phyloP scores from a whole-genome alignment of 2,113 vertebrate genomes.

The Corynorhinus townsendii region DNA sequence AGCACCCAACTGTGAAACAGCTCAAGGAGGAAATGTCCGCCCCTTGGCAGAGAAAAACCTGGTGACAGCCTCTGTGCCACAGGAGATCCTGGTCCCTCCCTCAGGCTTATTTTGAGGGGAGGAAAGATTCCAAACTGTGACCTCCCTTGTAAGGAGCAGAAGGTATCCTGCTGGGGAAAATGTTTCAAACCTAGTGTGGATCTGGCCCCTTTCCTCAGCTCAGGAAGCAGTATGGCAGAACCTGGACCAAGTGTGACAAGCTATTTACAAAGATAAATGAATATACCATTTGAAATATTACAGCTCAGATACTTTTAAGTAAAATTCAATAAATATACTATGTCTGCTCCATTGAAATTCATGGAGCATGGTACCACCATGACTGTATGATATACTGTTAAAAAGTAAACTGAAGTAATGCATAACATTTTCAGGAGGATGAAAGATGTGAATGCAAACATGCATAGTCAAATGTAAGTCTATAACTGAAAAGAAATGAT shows the following conservation, averaged over 20 bases:
- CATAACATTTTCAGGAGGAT: constrained; percentile 58
- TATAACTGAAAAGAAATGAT: background rate
- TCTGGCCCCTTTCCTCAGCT: constrained; percentile 74
- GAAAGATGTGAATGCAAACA: constrained; percentile 30
- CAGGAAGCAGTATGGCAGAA: constrained; percentile 70
- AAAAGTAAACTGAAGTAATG: constrained; percentile 55
- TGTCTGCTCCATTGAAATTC: constrained; percentile 67
- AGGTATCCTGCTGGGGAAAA: constrained; percentile 73
- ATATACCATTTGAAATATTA: constrained; percentile 73
- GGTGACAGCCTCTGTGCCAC: constrained; percentile 77
- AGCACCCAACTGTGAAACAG: constrained; percentile 52
- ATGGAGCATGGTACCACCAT: constrained; percentile 61
- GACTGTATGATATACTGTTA: constrained; percentile 62
- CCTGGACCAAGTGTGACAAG: constrained; percentile 33
- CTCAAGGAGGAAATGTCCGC: constrained; percentile 68
- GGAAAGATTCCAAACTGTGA: constrained; percentile 74
- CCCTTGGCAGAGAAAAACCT: constrained; percentile 75
- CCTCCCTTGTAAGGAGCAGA: constrained; percentile 64
- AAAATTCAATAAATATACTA: constrained; percentile 65
- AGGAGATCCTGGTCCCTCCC: constrained; percentile 74
- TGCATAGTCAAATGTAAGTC: background rate
- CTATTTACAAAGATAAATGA: constrained; percentile 65
- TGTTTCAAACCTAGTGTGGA: constrained; percentile 70
- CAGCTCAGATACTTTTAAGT: constrained; percentile 62
- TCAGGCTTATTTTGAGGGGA: constrained; percentile 65